phyloP scores from a whole-genome alignment of 2,113 vertebrate genomes.

The Shinisaurus crocodilurus region DNA sequence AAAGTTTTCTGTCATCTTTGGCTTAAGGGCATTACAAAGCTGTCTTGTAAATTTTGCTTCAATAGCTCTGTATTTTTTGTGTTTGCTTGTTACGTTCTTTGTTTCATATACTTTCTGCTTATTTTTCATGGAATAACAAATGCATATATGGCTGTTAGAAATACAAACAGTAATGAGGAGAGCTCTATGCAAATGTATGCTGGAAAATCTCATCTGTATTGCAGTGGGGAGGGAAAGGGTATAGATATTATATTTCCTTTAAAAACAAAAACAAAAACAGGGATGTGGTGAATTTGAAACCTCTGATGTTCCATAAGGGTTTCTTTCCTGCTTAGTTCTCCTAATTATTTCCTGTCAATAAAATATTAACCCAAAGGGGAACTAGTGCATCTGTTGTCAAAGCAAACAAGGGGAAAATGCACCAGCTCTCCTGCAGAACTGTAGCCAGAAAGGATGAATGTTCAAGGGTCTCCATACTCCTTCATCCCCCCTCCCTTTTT shows the following conservation, averaged over 20 bases:
- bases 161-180: constrained; percentile 12
- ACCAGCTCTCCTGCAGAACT: neutral
- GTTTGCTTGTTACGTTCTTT: constrained; percentile 4
- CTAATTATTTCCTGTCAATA: constrained; percentile 16
- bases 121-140: constrained; percentile 16
- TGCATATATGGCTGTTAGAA: neutral
- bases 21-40: neutral
- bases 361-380: neutral
- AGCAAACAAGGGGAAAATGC: neutral
- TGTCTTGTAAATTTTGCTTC: neutral
- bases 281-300: neutral
- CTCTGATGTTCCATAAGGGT: neutral
- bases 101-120: constrained; percentile 5
- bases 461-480: neutral
- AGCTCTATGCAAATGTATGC: constrained; percentile 9
- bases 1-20: neutral
- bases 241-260: constrained; percentile 12
- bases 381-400: neutral
- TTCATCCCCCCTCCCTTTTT: neutral
- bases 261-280: neutral
- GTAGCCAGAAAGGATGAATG: neutral
- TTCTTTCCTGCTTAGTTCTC: neutral
- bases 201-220: constrained; percentile 10
- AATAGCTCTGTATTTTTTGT: neutral
- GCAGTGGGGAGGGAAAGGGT: neutral